Evolutionary conservation across 2,888 invertebrate genomes (phyloP).

Genomic region (Tetheella fluctuosa): DNA sequence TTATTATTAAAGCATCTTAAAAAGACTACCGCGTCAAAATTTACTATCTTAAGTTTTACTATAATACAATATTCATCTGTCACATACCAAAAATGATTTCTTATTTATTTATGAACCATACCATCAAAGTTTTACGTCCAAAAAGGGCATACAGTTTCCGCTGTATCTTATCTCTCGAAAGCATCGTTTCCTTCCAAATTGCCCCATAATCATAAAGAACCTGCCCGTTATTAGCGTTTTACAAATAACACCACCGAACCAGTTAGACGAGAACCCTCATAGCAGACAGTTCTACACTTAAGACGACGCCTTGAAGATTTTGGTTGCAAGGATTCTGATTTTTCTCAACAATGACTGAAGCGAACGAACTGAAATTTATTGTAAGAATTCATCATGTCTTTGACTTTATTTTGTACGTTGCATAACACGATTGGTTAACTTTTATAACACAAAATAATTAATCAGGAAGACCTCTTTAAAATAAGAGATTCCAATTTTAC

Average conservation of each 20-base stretch:
- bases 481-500: no score
- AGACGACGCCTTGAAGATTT: no score
- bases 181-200: constrained; percentile 10
- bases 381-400: no score
- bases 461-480: no score
- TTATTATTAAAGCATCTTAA: no score
- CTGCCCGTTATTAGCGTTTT: neutral
- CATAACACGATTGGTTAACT: no score
- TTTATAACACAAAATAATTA: no score
- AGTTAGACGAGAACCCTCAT: constrained; percentile 1
- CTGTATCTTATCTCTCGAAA: constrained; percentile 3
- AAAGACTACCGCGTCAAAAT: no score
- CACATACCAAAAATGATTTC: neutral
- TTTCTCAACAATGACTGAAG: no score
- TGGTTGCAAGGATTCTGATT: no score
- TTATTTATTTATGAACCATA: neutral
- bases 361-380: no score
- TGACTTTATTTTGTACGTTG: no score
- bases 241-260: constrained; percentile 1
- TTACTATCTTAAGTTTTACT: neutral
- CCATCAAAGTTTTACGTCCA: neutral
- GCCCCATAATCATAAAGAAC: constrained; percentile 3
- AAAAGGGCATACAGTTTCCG: neutral
- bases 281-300: neutral
- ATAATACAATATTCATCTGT: neutral